phyloP scores from a whole-genome alignment of 1,140 invertebrate species.

The Nephotettix cincticeps region DNA sequence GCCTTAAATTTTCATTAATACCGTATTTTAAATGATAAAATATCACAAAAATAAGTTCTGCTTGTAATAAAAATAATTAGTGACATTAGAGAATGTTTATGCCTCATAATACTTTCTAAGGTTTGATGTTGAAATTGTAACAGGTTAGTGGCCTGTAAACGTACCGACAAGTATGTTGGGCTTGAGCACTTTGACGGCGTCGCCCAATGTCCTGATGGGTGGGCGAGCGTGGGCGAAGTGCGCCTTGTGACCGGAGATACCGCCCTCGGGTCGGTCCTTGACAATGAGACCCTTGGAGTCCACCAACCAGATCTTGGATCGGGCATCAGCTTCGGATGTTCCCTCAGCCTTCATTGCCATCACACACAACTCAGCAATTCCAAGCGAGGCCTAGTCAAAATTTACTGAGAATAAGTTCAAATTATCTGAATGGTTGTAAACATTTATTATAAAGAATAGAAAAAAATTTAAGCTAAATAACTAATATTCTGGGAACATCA shows the following conservation, averaged over 20 bases:
- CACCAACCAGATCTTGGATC: slow-evolving; percentile 68
- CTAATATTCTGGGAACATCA: too few relatives aligned
- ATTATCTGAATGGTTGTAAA: neutral
- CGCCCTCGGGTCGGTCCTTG: slow-evolving; percentile 71
- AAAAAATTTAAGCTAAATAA: too few relatives aligned
- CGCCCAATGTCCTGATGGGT: slow-evolving; percentile 67
- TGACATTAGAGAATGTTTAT: too few relatives aligned
- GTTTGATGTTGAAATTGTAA: too few relatives aligned
- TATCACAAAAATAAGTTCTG: too few relatives aligned
- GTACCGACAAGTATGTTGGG: slow-evolving; percentile 85
- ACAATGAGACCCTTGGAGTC: slow-evolving; percentile 77
- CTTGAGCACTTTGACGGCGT: slow-evolving; percentile 75
- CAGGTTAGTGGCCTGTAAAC: too few relatives aligned
- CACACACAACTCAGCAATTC: slow-evolving; percentile 83
- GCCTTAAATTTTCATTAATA: too few relatives aligned
- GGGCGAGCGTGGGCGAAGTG: slow-evolving; percentile 71
- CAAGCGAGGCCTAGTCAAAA: slow-evolving; percentile 66
- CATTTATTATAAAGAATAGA: neutral
- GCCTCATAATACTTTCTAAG: too few relatives aligned
- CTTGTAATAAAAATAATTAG: too few relatives aligned
- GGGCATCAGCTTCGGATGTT: slow-evolving; percentile 66
- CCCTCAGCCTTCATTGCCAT: slow-evolving; percentile 88
- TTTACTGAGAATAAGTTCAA: neutral
- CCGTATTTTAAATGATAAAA: too few relatives aligned
- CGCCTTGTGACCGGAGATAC: slow-evolving; percentile 71